These are phyloP conservation scores for Dicycla oo DNA, from an alignment of 2,888 invertebrate genomes.

Conservation along the genomic window DNA sequence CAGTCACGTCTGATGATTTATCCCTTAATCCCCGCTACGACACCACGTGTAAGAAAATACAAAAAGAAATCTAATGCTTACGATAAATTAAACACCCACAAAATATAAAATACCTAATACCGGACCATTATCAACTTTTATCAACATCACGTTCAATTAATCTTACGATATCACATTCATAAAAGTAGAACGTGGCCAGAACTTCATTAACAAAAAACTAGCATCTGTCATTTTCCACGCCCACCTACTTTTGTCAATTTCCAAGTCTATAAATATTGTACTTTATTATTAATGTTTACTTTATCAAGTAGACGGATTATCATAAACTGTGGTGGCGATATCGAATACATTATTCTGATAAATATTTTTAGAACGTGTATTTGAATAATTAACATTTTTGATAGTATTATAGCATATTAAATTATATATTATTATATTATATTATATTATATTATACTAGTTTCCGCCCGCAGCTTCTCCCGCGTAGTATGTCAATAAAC, in stretches of 20 bases:
- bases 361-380: slow-evolving; percentile 3
- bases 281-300: slow-evolving; percentile 4
- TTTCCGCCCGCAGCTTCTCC: no score
- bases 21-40: no score
- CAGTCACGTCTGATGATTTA: no score
- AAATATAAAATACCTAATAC: neutral
- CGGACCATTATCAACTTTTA: neutral
- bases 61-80: no score
- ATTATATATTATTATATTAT: no score
- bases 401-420: neutral
- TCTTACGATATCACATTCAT: slow-evolving; percentile 11
- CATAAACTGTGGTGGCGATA: slow-evolving; percentile 7
- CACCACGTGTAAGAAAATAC: neutral
- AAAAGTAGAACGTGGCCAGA: slow-evolving; percentile 11
- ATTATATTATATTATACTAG: no score
- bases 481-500: no score
- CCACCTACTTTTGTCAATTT: slow-evolving; percentile 32
- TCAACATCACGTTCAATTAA: neutral
- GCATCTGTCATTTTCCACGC: slow-evolving; percentile 44
- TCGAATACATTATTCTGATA: neutral
- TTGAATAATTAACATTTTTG: neutral
- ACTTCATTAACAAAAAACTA: slow-evolving; percentile 17
- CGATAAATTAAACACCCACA: neutral
- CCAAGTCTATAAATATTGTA: slow-evolving; percentile 20
- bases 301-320: slow-evolving; percentile 26